phyloP scores from a whole-genome alignment of 2,113 vertebrate genomes.

The Peromyscus maniculatus region DNA sequence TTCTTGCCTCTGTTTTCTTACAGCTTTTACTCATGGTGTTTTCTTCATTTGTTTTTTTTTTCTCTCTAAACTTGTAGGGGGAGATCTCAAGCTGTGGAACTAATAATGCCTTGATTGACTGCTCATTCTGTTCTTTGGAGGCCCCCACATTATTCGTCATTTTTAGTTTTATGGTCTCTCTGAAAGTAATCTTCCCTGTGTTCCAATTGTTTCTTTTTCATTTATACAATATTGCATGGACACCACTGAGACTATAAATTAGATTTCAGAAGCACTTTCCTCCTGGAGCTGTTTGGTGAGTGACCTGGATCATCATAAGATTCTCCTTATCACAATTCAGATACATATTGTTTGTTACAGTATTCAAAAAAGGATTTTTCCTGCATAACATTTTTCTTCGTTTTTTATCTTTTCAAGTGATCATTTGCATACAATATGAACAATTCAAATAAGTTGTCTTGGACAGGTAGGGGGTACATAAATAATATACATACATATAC shows the following conservation, averaged over 20 bases:
- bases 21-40: background rate
- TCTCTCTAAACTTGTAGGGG: background rate
- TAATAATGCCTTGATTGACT: conserved; percentile 60
- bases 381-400: background rate
- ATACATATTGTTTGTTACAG: background rate
- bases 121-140: conserved; percentile 20
- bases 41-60: background rate
- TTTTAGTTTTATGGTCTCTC: conserved; percentile 60
- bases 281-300: background rate
- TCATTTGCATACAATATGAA: background rate
- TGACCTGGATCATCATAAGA: background rate
- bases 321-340: conserved; percentile 21
- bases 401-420: background rate
- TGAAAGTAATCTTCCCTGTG: conserved; percentile 40
- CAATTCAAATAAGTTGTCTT: background rate
- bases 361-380: background rate
- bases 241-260: conserved; percentile 63
- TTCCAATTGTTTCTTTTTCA: conserved; percentile 56
- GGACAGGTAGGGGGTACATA: too few species aligned
- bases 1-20: conserved; percentile 19
- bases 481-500: background rate
- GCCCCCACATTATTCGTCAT: background rate
- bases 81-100: background rate
- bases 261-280: conserved; percentile 41
- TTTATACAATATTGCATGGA: conserved; percentile 55